Evolutionary conservation across 2,888 invertebrate species (phyloP).

Genomic region (Iselma pallidipennis): DNA sequence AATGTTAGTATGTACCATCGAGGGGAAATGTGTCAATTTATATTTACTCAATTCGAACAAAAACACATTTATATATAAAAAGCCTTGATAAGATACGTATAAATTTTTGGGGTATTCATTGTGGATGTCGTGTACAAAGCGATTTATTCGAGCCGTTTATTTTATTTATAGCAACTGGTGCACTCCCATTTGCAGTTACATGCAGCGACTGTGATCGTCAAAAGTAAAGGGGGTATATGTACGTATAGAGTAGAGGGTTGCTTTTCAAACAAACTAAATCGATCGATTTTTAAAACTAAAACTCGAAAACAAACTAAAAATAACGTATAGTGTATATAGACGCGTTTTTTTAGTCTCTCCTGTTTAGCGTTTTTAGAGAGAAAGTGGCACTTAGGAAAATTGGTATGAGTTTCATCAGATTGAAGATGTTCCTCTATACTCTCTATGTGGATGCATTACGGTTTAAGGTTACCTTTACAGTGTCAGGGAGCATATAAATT

Average conservation of each 20-base stretch:
- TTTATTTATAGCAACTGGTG: conserved; percentile 51
- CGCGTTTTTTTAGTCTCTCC: not conserved
- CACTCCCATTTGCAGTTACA: conserved; percentile 44
- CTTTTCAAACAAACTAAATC: not conserved
- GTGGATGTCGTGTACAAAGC: conserved; percentile 33
- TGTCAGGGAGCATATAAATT: not conserved
- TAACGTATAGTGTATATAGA: not conserved
- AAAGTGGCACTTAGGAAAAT: not conserved
- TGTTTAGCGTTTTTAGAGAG: not conserved
- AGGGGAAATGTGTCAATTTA: not conserved
- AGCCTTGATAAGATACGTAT: not conserved
- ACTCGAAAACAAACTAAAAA: not conserved
- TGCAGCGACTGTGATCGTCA: not conserved
- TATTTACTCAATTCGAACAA: not conserved
- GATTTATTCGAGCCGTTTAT: conserved; percentile 50
- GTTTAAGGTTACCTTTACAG: not conserved
- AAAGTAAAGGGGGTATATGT: not conserved
- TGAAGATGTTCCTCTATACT: not conserved
- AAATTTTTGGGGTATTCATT: not conserved
- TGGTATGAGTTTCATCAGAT: not conserved
- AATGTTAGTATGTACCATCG: not conserved
- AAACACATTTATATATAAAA: not conserved
- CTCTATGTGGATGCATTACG: not conserved
- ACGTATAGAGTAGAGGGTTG: not conserved
- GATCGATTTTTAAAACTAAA: not conserved